Evolutionary conservation across 2,888 invertebrate species (phyloP), one percentile per base, ranked within the genome.

Genomic region (Tenthredo amoena): DNA sequence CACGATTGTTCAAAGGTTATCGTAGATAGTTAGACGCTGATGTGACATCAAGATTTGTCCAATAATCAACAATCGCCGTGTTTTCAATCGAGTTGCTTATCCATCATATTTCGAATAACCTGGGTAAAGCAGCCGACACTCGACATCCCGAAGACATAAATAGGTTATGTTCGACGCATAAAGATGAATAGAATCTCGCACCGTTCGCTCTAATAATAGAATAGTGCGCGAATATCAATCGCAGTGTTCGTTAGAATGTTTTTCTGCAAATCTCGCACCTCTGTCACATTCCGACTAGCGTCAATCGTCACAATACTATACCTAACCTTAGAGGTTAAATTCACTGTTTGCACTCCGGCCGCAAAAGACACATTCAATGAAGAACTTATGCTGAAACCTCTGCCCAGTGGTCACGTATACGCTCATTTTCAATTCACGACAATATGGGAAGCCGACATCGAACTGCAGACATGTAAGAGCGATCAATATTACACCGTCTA

Each of bases 401-500:
- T 99, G 86, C 95, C 96, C 68, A 96, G 96, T 90, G 97, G 97
- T 86, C 97, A 98, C 94, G 95, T 99, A 40, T 98, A 98, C 92
- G 96, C 97, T 15, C 97, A 97, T 93, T 99, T 99, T 93, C 98
- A 99, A 94, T 99, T 99, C 93, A 96, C 97, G 37, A 98, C 98
- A 5, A 94, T 96, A 89, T 97, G 97, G 96, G 95, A 96, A 87
- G 86, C 88, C 37, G 89, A 90, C 65, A 91, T 91, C 83, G 88
- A 88, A 87, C 85, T 87, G 7, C 88, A 91, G n/a, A 88, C 89
- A 2, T 88, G 93, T 93, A 87, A 90, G 7, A 9, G 15, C 18
- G 31, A 18, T 26, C 15, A 10, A 47, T 6, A 18, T 77, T 12
- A 5, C 26, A 74, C n/a, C 21, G 7, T 26, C 10, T 21, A 12